Evolutionary conservation across 2,888 invertebrate species (phyloP), one percentile per base, ranked within the genome.

Genomic region (Aporophyla nigra): DNA sequence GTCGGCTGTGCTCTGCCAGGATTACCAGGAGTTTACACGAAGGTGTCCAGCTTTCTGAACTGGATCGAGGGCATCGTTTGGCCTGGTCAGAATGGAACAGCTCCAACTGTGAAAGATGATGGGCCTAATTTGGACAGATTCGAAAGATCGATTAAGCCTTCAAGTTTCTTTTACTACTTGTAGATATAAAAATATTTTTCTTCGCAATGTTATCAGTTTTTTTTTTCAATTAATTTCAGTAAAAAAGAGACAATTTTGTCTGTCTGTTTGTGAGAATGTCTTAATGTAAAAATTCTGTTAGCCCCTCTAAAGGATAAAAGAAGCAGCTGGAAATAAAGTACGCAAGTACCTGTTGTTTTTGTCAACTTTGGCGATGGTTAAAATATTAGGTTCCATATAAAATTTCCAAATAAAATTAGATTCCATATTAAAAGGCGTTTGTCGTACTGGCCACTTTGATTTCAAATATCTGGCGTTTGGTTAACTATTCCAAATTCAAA

Each of bases 11-110:
- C 92, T 4, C 76, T 86, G 2, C 87, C 91, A 0, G 91, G 93
- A 67, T 71, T 89, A 5, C 93, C 95, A 0, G 94, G 93, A 19
- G 88, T 95, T 2, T 95, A 96, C 80, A 93, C 95, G 0, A 92
- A 92, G 67, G 93, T 95, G 0, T 90, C 92, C 10, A 92, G 90
- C 67, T 95, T 93, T 56, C 59, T 94, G 0, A 91, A 93, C 65
- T 95, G 95, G 95, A 94, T 96, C 10, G 95, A 96, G 82, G 71
- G 81, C 0, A 87, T 89, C 40, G 95, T 95, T 4, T 96, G 96
- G 95, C 86, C 87, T 12, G 49, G 33, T 0, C n/a, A 74, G 10
- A 65, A 73, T 33, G 84, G 16, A 54, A 56, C 71, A 16, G 49
- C 6, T n/a, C 46, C 66, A 51, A 16, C 49, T 27, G 49, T 40